Evolutionary conservation across 2,113 vertebrate species (phyloP).

Genomic region (Amblyornis subalaris): DNA sequence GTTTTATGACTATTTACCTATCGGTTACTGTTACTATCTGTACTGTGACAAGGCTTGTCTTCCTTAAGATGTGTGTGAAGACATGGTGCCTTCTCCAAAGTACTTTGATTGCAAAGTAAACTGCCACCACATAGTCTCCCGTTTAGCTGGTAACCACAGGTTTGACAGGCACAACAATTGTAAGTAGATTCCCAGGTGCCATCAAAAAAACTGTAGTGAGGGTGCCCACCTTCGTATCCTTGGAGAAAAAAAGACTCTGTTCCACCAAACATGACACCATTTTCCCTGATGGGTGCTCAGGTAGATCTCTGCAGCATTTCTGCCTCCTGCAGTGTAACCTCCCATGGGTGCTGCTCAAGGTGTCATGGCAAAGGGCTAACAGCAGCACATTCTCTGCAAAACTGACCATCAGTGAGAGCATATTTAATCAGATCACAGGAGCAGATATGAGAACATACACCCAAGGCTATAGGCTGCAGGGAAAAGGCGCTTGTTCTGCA

Average conservation of each 20-base stretch:
- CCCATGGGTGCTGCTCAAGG: background rate
- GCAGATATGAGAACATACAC: background rate
- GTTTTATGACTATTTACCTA: background rate
- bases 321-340: background rate
- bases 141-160: background rate
- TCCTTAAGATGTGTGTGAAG: background rate
- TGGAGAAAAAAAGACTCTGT: background rate
- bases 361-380: background rate
- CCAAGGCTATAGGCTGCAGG: background rate
- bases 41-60: background rate
- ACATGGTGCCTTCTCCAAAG: background rate
- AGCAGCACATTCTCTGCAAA: background rate
- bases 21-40: background rate
- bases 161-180: background rate
- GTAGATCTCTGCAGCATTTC: background rate
- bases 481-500: background rate
- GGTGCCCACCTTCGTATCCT: background rate
- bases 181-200: background rate
- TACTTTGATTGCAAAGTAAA: background rate
- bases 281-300: background rate
- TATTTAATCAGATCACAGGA: background rate
- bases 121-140: background rate
- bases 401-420: background rate
- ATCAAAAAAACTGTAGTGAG: background rate
- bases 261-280: background rate